A percentile compares a stretch with the other conserved stretches of the same genome.
phyloP scores from a whole-genome alignment of 2,888 invertebrate genomes.

The Caenorhabditis becei region DNA sequence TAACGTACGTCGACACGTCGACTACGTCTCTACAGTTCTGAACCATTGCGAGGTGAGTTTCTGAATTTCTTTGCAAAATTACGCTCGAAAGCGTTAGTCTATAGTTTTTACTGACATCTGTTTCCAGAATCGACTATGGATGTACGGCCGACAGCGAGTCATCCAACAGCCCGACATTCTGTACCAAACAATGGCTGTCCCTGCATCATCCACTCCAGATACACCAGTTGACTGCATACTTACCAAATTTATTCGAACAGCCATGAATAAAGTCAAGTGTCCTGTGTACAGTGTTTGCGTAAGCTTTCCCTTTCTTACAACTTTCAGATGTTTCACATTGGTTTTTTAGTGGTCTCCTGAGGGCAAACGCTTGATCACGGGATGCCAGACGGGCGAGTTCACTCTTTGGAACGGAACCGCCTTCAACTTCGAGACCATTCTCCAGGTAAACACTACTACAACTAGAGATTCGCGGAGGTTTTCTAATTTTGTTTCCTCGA shows the following conservation, averaged over 20 bases:
- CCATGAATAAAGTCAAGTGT: constrained; percentile 99
- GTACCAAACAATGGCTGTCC: constrained; percentile 88
- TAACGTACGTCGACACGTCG: constrained; percentile 80
- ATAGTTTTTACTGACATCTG: neutral
- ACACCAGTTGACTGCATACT: constrained; percentile 96
- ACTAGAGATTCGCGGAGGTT: constrained; percentile 18
- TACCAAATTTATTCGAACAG: constrained; percentile 95
- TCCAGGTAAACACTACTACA: constrained; percentile 87
- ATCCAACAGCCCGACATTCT: constrained; percentile 95
- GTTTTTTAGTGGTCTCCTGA: constrained; percentile 93
- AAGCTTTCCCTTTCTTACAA: constrained; percentile 76
- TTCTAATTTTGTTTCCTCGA: constrained; percentile 7
- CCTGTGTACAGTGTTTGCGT: constrained; percentile 96
- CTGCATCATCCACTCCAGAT: constrained; percentile 94
- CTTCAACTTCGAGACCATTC: constrained; percentile 99
- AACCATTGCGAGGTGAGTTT: constrained; percentile 76
- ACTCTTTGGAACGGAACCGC: constrained; percentile 99
- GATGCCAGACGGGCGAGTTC: constrained; percentile 99
- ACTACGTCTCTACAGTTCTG: constrained; percentile 79
- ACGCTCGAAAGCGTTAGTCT: no score
- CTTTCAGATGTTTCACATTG: neutral
- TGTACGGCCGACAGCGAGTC: constrained; percentile 90
- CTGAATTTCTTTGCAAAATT: constrained; percentile 3
- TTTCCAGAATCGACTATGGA: constrained; percentile 92
- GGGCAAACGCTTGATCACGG: constrained; percentile 96